Percentiles rank a stretch among this genome's conserved stretches.
These are phyloP conservation scores for Drosophila trapezifrons DNA, from an alignment of 1,140 invertebrate genomes.

Conservation along the genomic window DNA sequence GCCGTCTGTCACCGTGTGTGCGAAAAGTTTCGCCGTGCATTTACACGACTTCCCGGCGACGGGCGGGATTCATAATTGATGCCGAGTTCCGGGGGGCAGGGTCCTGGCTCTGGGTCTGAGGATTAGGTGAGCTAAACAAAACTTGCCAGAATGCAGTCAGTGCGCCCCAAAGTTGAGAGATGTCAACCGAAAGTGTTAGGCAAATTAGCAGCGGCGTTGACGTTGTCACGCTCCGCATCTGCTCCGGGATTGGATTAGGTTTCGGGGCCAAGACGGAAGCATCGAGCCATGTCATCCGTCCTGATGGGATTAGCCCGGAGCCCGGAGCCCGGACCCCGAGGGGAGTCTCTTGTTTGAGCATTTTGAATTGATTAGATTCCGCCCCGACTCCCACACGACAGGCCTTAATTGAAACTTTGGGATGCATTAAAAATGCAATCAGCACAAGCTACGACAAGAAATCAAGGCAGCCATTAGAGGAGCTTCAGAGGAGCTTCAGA, in stretches of 20 bases:
- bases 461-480: constrained; percentile 45
- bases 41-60: constrained; percentile 51
- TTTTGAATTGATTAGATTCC: constrained; percentile 50
- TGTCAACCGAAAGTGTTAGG: constrained; percentile 67
- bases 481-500: constrained; percentile 8
- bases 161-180: constrained; percentile 55
- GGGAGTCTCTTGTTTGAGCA: constrained; percentile 17
- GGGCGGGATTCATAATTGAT: constrained; percentile 66
- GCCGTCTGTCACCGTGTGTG: constrained; percentile 16
- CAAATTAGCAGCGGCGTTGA: constrained; percentile 69
- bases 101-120: constrained; percentile 9
- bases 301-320: constrained; percentile 44
- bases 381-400: not conserved
- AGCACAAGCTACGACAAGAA: constrained; percentile 65
- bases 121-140: constrained; percentile 51
- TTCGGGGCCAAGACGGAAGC: constrained; percentile 22
- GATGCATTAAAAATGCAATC: constrained; percentile 79
- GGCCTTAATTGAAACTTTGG: constrained; percentile 75
- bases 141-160: constrained; percentile 28
- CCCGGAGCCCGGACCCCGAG: no score
- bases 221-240: constrained; percentile 58
- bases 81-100: constrained; percentile 27
- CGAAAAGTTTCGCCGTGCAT: constrained; percentile 65
- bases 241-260: constrained; percentile 43
- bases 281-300: constrained; percentile 24